Base-by-base conservation (phyloP, 2,113 vertebrate species). In the Nothoprocta pentlandii region DNA sequence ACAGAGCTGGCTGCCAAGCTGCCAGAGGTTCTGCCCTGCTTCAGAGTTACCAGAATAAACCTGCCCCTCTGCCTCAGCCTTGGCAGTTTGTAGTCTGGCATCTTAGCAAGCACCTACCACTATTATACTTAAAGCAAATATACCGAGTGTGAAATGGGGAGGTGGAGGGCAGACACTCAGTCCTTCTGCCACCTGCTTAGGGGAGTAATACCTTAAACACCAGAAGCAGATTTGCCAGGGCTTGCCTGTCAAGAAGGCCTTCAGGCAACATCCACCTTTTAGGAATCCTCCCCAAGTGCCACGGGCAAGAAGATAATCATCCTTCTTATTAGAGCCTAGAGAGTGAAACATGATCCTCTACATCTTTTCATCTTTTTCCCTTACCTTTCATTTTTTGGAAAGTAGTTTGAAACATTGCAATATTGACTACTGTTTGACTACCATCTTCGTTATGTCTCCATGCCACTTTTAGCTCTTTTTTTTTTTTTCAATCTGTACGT, bases 241-340 rank as follows among this genome's bases (percentile, higher is more conserved):
- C 92, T 80, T 67, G 56, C 71, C 73, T 69, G 56, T 71, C 76
- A 80, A 80, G 53, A 39, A 82, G n/a, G 63, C 49, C 63, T 87
- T 41, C 82, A 91, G 92, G 80, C 76, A 91, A 15, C 46, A 58
- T 62, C 42, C n/a, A 51, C 61, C 46, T 75, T 56, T 58, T 41
- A 83, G 63, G 91, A 96, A 90, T 26, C 56, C 73, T 94, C 87
- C 44, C 14, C 62, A 49, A 92, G 47, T 19, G 80, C 90, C 69
- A 71, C 56, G 36, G 73, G 93, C 9, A 4, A 79, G 58, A 53
- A 0, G 3, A 68, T 70, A 73, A 88, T 86, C 4, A 36, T n/a
- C 61, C 16, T 80, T 93, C 78, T 44, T 58, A 58, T 51, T 26
- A 69, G 15, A 28, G 61, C 25, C 53, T 58, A 21, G 64, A 80